These are phyloP conservation scores for Equus quagga DNA, from an alignment of 2,113 vertebrate genomes.

Conservation along the genomic window DNA sequence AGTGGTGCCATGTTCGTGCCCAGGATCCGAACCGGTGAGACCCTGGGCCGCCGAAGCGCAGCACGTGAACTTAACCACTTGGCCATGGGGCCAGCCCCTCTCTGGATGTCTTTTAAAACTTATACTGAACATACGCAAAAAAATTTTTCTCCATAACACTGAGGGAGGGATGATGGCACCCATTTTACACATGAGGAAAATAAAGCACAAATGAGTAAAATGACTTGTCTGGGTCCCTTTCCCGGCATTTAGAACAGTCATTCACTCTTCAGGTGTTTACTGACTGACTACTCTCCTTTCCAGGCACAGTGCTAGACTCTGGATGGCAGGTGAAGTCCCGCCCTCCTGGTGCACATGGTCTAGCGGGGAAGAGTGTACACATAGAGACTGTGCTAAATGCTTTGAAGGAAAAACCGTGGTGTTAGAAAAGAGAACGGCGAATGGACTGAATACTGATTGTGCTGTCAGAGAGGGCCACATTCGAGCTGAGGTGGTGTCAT, in stretches of 20 bases:
- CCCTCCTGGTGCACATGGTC: neutral
- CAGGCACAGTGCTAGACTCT: neutral
- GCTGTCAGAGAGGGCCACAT: too few species aligned
- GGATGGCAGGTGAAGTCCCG: neutral
- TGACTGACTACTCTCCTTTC: neutral
- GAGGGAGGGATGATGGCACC: neutral
- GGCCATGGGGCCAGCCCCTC: too few species aligned
- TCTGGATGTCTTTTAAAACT: neutral
- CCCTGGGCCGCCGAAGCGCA: too few species aligned
- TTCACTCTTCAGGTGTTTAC: neutral
- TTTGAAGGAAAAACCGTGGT: neutral
- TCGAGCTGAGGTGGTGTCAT: neutral
- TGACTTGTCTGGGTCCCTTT: neutral
- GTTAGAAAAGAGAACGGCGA: neutral
- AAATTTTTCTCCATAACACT: neutral
- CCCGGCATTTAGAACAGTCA: neutral
- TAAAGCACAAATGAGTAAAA: neutral
- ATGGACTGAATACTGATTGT: too few species aligned
- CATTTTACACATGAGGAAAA: neutral
- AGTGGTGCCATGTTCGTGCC: too few species aligned
- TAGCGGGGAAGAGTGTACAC: fast-evolving
- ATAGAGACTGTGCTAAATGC: neutral
- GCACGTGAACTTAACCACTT: too few species aligned
- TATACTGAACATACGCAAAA: neutral
- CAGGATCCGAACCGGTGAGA: too few species aligned